Percentiles rank a stretch among this genome's conserved stretches.
These are phyloP conservation scores for Epistrophe eligans DNA, from an alignment of 2,888 invertebrate genomes.

Conservation along the genomic window DNA sequence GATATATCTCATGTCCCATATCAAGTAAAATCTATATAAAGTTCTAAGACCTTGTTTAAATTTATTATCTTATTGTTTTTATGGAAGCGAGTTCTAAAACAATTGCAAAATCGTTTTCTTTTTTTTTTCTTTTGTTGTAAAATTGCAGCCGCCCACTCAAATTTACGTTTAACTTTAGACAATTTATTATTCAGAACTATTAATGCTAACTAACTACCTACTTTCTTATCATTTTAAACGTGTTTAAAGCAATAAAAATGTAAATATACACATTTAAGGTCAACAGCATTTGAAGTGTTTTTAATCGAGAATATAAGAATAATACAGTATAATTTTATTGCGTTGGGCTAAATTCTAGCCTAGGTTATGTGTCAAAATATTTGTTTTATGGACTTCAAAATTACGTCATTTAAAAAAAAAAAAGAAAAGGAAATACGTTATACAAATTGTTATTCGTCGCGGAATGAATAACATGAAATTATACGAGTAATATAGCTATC, in stretches of 20 bases:
- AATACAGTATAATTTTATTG: neutral
- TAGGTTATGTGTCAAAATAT: slow-evolving; percentile 29
- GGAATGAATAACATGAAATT: neutral
- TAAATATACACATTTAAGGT: slow-evolving; percentile 48
- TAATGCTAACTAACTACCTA: neutral
- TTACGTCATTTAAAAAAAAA: slow-evolving; percentile 25
- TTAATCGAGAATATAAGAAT: slow-evolving; percentile 17
- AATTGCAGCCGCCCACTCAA: neutral
- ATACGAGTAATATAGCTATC: neutral
- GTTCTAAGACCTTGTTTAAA: neutral
- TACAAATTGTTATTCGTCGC: neutral
- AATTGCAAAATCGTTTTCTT: neutral
- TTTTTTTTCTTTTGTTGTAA: neutral
- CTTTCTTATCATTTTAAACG: slow-evolving; percentile 36
- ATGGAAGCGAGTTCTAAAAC: too few relatives aligned
- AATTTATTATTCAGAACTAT: slow-evolving; percentile 15
- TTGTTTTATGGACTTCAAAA: slow-evolving; percentile 11
- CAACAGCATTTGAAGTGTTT: slow-evolving; percentile 57
- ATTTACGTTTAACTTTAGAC: neutral
- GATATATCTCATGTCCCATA: too few relatives aligned
- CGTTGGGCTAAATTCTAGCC: slow-evolving; percentile 4
- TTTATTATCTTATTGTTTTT: neutral
- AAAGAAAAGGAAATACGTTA: neutral
- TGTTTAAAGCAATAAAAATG: slow-evolving; percentile 47
- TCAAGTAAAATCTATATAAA: too few relatives aligned